Conservation (phyloP, 2,888 invertebrate genomes). For the Drosophila tripunctata region DNA sequence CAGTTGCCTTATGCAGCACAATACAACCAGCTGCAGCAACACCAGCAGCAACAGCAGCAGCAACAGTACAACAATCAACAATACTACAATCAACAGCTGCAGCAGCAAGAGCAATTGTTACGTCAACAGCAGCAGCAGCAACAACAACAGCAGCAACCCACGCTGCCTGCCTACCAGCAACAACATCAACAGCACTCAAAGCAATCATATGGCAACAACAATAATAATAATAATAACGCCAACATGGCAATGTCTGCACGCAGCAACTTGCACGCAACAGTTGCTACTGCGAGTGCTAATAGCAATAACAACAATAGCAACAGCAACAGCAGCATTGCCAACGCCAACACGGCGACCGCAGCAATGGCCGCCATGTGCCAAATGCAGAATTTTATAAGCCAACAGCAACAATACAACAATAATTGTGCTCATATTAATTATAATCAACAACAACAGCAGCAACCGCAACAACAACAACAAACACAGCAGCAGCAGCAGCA, state of each 20-base stretch:
- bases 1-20: slow-evolving; percentile 23
- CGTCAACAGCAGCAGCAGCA: slow-evolving; percentile 60
- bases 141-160: slow-evolving; percentile 40
- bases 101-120: slow-evolving; percentile 60
- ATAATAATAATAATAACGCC: slow-evolving; percentile 37
- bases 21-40: slow-evolving; percentile 47
- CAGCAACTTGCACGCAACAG: slow-evolving; percentile 62
- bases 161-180: slow-evolving; percentile 59
- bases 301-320: slow-evolving; percentile 35
- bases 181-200: slow-evolving; percentile 40
- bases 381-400: slow-evolving; percentile 72
- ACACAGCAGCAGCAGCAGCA: slow-evolving; percentile 24
- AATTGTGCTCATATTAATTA: slow-evolving; percentile 60
- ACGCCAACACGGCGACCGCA: slow-evolving; percentile 44
- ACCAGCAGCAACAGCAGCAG: slow-evolving; percentile 40
- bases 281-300: slow-evolving; percentile 49
- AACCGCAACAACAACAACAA: slow-evolving; percentile 40
- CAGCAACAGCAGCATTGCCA: slow-evolving; percentile 29
- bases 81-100: slow-evolving; percentile 25
- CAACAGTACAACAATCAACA: slow-evolving; percentile 31
- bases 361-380: slow-evolving; percentile 73
- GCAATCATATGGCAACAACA: slow-evolving; percentile 45
- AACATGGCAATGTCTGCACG: slow-evolving; percentile 46
- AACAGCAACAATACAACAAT: slow-evolving; percentile 42
- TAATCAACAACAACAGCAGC: slow-evolving; percentile 50